phyloP scores from a whole-genome alignment of 2,888 invertebrate species.

The Lasioglossum figueresi region DNA sequence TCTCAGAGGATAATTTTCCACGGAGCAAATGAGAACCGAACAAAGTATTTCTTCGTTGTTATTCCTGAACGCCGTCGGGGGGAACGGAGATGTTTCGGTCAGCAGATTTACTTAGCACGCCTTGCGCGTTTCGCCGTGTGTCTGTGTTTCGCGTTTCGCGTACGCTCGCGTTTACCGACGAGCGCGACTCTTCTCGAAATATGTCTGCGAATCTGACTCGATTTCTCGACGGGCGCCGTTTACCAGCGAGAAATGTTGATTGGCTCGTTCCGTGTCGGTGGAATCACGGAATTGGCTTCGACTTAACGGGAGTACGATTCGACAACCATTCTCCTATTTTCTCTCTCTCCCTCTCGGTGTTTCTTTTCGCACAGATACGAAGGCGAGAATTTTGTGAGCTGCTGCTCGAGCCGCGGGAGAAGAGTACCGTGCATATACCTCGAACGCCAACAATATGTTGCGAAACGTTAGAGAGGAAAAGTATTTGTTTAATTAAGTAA shows the following conservation, averaged over 20 bases:
- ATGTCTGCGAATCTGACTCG: not conserved
- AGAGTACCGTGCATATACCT: not conserved
- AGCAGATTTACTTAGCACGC: not conserved
- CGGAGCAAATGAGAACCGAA: not conserved
- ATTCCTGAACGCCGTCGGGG: not conserved
- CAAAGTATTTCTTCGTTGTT: not conserved
- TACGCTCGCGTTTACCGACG: not conserved
- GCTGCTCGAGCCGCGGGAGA: not conserved
- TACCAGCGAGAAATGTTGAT: not conserved
- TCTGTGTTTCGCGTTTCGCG: not conserved
- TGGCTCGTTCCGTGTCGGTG: not conserved
- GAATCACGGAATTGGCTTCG: conserved; percentile 9
- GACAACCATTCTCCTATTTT: not conserved
- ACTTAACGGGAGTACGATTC: not conserved
- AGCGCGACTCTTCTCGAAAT: not conserved
- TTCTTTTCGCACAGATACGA: not conserved
- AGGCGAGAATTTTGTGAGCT: not conserved
- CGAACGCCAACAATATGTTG: not conserved
- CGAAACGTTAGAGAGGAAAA: not conserved
- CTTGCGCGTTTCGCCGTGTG: not conserved
- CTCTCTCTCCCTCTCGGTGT: not conserved
- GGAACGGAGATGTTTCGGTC: not conserved
- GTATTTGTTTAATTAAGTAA: conserved; percentile 16
- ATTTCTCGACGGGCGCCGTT: not conserved
- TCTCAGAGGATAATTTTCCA: not conserved